Conservation (phyloP, 1,140 invertebrate species). For the Zaprionus davidi region DNA sequence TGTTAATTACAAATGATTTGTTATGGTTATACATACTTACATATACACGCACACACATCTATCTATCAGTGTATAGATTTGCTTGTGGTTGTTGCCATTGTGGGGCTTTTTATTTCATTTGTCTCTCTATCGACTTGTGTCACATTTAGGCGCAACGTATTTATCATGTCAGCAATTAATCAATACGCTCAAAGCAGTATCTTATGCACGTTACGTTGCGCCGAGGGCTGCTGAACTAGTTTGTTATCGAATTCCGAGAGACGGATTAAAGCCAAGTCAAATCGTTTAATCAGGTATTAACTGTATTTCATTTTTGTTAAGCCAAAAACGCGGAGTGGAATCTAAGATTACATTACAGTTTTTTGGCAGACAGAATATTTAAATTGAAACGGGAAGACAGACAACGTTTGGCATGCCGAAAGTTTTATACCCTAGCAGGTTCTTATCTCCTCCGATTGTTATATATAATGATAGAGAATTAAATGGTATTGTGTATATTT, state of each 20-base stretch:
- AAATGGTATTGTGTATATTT: no score
- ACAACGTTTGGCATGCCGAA: no score
- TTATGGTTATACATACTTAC: conserved; percentile 54
- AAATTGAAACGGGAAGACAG: no score
- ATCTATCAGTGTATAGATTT: conserved; percentile 17
- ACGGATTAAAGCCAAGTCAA: background rate
- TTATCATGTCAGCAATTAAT: conserved; percentile 79
- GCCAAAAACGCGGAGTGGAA: background rate
- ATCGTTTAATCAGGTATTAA: background rate
- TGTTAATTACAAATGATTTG: conserved; percentile 80
- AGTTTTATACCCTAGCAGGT: no score
- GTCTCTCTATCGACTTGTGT: conserved; percentile 60
- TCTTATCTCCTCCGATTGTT: no score
- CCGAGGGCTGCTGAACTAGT: conserved; percentile 23
- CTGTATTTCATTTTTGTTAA: background rate
- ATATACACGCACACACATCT: background rate
- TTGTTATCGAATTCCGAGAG: background rate
- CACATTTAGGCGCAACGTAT: conserved; percentile 75
- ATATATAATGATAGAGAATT: no score
- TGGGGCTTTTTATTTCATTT: conserved; percentile 59
- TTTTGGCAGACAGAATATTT: background rate
- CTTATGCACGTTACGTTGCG: conserved; percentile 44
- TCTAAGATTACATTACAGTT: background rate
- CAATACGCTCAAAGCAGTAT: conserved; percentile 58
- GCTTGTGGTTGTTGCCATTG: conserved; percentile 71